Percentiles rank a stretch among this genome's conserved stretches.
These are phyloP conservation scores for Sesia bembeciformis DNA, from an alignment of 2,888 invertebrate genomes.

Conservation along the genomic window DNA sequence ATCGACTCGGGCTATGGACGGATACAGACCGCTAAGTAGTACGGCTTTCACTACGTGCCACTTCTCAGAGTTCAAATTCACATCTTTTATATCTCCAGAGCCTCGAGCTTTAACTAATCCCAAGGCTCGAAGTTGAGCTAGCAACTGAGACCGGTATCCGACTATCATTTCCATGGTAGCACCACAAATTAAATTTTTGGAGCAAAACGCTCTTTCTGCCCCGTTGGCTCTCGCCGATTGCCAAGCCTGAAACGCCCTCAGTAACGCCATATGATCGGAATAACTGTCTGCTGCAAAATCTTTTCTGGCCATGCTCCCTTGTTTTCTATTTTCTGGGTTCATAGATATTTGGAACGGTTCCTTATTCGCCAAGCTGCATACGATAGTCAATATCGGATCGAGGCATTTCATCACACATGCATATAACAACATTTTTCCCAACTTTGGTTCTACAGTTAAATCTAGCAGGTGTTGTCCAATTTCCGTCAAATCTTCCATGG, in stretches of 20 bases:
- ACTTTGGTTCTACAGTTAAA: conserved; percentile 91
- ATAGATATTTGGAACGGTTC: conserved; percentile 87
- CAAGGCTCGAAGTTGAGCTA: conserved; percentile 85
- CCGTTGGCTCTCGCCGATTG: conserved; percentile 76
- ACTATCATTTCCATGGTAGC: conserved; percentile 93
- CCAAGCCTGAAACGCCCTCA: conserved; percentile 86
- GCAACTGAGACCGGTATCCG: conserved; percentile 86
- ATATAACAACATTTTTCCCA: conserved; percentile 94
- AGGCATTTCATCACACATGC: conserved; percentile 93
- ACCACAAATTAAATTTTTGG: conserved; percentile 83
- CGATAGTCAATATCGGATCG: conserved; percentile 93
- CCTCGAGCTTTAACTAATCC: conserved; percentile 80
- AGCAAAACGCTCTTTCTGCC: conserved; percentile 81
- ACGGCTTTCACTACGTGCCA: conserved; percentile 95
- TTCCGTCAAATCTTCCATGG: conserved; percentile 89
- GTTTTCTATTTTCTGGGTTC: conserved; percentile 78
- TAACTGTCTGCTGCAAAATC: conserved; percentile 83
- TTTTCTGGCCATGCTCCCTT: conserved; percentile 76
- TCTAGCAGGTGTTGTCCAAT: conserved; percentile 93
- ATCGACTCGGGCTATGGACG: conserved; percentile 86
- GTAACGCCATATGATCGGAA: conserved; percentile 92
- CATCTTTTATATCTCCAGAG: conserved; percentile 80
- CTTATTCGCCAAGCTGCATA: conserved; percentile 85
- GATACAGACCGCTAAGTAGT: conserved; percentile 91
- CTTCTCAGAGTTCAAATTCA: conserved; percentile 88